A percentile compares a stretch with the other conserved stretches of the same genome.
These are phyloP conservation scores for Xestia ashworthii DNA, from an alignment of 2,888 invertebrate species.

Conservation along the genomic window DNA sequence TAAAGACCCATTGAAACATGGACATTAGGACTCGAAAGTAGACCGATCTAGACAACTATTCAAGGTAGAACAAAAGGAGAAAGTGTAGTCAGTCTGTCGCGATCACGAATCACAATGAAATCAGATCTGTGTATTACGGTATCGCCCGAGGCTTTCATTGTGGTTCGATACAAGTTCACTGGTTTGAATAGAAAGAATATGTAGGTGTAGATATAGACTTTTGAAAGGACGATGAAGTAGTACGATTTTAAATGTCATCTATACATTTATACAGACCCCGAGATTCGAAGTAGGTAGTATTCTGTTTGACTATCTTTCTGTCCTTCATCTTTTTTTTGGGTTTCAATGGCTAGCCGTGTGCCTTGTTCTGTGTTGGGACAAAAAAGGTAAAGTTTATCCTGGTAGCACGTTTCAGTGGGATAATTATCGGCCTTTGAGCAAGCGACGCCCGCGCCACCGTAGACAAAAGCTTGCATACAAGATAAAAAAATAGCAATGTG, in stretches of 20 bases:
- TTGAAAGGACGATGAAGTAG: constrained; percentile 24
- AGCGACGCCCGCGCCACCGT: too few species aligned
- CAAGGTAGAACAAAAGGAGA: constrained; percentile 35
- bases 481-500: background rate
- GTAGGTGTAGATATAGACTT: background rate
- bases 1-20: constrained; percentile 28
- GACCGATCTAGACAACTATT: constrained; percentile 41
- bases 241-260: constrained; percentile 12
- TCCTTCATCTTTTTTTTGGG: too few species aligned
- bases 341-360: too few species aligned
- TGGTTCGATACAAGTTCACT: background rate
- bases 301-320: background rate
- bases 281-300: background rate
- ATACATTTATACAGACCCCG: background rate
- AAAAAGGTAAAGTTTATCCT: too few species aligned
- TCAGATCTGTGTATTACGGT: constrained; percentile 18
- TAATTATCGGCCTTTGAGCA: too few species aligned
- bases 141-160: constrained; percentile 36
- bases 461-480: background rate
- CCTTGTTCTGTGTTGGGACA: too few species aligned
- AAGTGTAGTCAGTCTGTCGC: constrained; percentile 28
- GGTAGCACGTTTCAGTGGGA: too few species aligned
- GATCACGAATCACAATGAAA: constrained; percentile 35
- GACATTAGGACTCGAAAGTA: constrained; percentile 47
- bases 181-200: constrained; percentile 23